These are phyloP conservation scores for Polyploca ridens DNA, from an alignment of 2,888 invertebrate genomes.

Conservation along the genomic window DNA sequence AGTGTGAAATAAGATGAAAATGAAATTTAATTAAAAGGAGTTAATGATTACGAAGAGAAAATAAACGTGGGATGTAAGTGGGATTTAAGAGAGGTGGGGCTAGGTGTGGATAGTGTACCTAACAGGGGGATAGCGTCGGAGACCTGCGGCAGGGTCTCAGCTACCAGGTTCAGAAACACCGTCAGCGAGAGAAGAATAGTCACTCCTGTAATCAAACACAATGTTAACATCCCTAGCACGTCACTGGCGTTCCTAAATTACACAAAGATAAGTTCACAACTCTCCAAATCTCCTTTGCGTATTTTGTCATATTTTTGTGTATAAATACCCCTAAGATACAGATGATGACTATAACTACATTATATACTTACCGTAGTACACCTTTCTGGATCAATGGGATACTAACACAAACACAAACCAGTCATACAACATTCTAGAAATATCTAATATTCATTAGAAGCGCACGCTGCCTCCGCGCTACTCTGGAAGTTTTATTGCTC, in stretches of 20 bases:
- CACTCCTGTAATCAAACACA: slow-evolving; percentile 96
- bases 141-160: slow-evolving; percentile 99
- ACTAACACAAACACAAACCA: slow-evolving; percentile 56
- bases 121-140: slow-evolving; percentile 99
- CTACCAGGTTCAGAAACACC: slow-evolving; percentile 99
- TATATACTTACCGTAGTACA: slow-evolving; percentile 50
- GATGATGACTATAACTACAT: slow-evolving; percentile 43
- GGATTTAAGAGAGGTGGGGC: slow-evolving; percentile 62
- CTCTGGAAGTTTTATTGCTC: slow-evolving; percentile 11
- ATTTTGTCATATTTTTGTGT: slow-evolving; percentile 11
- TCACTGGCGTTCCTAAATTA: slow-evolving; percentile 11
- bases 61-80: slow-evolving; percentile 57
- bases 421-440: slow-evolving; percentile 62
- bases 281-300: slow-evolving; percentile 40
- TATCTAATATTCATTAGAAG: slow-evolving; percentile 57
- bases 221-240: slow-evolving; percentile 76
- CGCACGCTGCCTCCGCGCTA: slow-evolving; percentile 55
- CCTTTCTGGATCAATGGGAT: slow-evolving; percentile 33
- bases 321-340: background rate
- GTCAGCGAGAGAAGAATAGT: slow-evolving; percentile 99
- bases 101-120: slow-evolving; percentile 90
- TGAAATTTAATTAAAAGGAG: slow-evolving; percentile 52
- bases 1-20: slow-evolving; percentile 48
- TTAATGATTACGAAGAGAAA: slow-evolving; percentile 56
- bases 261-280: slow-evolving; percentile 42